Base-by-base conservation (phyloP, 2,113 vertebrate genomes). In the Petromus typicus region DNA sequence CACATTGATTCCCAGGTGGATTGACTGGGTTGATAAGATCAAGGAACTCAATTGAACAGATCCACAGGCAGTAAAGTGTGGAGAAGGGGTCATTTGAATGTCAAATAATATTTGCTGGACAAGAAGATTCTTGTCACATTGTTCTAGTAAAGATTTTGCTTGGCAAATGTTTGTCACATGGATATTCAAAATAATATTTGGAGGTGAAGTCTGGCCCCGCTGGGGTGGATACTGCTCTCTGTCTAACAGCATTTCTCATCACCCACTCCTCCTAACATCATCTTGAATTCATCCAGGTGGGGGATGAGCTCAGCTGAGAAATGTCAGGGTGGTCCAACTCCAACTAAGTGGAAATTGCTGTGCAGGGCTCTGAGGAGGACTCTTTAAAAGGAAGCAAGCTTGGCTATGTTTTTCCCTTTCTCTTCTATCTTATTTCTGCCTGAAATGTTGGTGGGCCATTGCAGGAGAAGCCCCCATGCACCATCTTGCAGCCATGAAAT, bases 141-240 rank as follows among this genome's bases (percentile, higher is more conserved):
- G 37, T 78, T 89, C 14, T 73, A 64, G 90, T 89, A 76, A 69
- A 83, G 32, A 32, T 95, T 80, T 71, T 89, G 63, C 54, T 75
- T 76, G 30, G 27, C 90, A 89, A 82, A 67, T 86, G 8, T 66
- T 86, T 93, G 34, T 84, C 64, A 89, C 82, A 67, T 18, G 67
- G 69, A 93, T 93, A n/a, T 51, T 90, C 17, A 83, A 30, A 94
- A 71, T 86, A 40, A 30, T 92, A 73, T 83, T 79, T 94, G 75
- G 76, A 40, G 83, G 27, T 51, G 37, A 83, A 61, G 66, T 90
- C 59, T 86, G 48, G 34, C 66, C n/a, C 34, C 37, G 23, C 25
- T 90, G 32, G 56, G 78, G 18, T 37, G 79, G 20, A 79, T 66
- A 64, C n/a, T 61, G 25, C 16, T 54, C 25, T 30, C 67, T 71